These are phyloP conservation scores for Andrena hattorfiana DNA, from an alignment of 2,888 invertebrate species.

Conservation along the genomic window DNA sequence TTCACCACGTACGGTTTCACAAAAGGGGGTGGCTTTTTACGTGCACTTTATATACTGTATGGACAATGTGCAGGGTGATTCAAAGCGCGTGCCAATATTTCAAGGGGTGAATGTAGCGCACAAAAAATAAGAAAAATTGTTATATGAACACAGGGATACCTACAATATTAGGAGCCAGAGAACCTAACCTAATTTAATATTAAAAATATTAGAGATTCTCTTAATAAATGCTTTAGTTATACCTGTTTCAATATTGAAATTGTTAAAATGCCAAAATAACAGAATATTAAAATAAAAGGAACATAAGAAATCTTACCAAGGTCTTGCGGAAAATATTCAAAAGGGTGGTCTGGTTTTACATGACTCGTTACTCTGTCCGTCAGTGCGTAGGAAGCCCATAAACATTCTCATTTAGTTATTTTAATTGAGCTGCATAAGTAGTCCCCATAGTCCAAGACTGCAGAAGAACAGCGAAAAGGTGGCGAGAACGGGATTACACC, in stretches of 20 bases:
- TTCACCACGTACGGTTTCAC: not conserved
- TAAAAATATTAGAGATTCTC: no score
- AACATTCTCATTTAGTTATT: not conserved
- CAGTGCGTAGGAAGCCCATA: no score
- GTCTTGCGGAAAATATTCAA: no score
- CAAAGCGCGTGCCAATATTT: not conserved
- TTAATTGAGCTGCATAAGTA: slow-evolving; percentile 2
- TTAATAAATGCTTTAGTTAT: no score
- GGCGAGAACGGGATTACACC: slow-evolving; percentile 39
- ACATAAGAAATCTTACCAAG: not conserved
- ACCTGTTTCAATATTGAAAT: no score
- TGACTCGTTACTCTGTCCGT: no score
- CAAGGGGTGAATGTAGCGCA: not conserved
- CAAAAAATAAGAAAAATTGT: not conserved
- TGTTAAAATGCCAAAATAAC: no score
- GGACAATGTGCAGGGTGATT: not conserved
- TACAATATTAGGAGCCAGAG: no score
- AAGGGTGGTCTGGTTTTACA: no score
- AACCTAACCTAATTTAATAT: no score
- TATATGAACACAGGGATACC: no score
- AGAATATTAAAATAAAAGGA: not conserved
- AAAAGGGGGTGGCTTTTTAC: not conserved
- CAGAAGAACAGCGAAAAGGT: slow-evolving; percentile 19
- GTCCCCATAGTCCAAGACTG: not conserved
- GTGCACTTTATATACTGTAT: not conserved